Evolutionary conservation across 2,113 vertebrate genomes (phyloP).

Genomic region (Microcebus lehilahytsara): DNA sequence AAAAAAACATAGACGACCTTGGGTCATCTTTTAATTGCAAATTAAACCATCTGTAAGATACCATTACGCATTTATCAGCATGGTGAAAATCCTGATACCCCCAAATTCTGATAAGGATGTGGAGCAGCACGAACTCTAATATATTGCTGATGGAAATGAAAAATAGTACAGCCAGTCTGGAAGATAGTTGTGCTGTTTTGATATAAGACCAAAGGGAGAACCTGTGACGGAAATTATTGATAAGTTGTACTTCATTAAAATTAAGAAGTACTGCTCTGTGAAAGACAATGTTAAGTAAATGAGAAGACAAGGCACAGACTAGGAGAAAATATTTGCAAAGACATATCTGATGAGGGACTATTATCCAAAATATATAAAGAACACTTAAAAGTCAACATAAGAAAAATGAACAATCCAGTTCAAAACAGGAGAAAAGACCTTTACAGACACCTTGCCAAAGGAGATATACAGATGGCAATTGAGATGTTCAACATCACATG

Average conservation of each 20-base stretch:
- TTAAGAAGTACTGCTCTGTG: not conserved
- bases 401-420: not conserved
- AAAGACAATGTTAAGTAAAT: not conserved
- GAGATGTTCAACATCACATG: not conserved
- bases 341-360: not conserved
- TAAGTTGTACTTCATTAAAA: not conserved
- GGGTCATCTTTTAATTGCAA: not conserved
- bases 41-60: no score
- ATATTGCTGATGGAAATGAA: no score
- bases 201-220: not conserved
- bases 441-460: not conserved
- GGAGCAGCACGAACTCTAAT: no score
- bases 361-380: not conserved
- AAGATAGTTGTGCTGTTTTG: not conserved
- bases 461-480: not conserved
- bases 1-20: not conserved
- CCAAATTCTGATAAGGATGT: no score
- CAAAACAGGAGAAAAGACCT: not conserved
- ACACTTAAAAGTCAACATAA: not conserved
- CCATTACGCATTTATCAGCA: no score
- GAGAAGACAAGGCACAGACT: not conserved
- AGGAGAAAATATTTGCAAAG: not conserved
- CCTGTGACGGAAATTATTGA: not conserved
- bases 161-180: no score
- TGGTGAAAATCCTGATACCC: no score